Conservation (phyloP, 2,113 vertebrate genomes). For the Poecile atricapillus region DNA sequence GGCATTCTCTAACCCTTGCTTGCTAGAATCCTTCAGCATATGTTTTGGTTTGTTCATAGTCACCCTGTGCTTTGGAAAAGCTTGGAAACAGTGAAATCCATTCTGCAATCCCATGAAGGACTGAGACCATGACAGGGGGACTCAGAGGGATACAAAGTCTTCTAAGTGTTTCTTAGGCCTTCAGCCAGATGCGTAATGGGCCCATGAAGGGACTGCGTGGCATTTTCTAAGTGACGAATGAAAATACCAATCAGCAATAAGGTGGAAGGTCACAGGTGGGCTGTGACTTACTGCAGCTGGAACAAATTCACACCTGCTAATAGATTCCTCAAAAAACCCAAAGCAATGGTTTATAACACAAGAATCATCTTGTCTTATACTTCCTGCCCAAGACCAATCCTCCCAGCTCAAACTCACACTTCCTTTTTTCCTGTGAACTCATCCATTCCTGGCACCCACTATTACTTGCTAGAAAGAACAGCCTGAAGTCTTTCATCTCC, state of each 20-base stretch:
- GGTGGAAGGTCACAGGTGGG: background rate
- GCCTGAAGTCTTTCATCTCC: background rate
- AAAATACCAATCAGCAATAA: background rate
- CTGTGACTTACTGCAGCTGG: background rate
- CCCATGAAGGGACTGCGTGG: accelerated
- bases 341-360: background rate
- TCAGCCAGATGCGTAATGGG: accelerated
- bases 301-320: accelerated
- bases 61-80: background rate
- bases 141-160: background rate
- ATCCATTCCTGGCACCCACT: background rate
- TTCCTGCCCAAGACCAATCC: background rate
- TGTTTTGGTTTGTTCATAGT: background rate
- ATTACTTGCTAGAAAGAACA: background rate
- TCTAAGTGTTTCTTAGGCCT: background rate
- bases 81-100: background rate
- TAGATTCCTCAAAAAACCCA: background rate
- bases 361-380: background rate
- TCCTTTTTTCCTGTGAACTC: background rate
- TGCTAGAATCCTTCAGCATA: accelerated
- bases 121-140: background rate
- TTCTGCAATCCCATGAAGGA: background rate
- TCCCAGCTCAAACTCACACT: background rate
- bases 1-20: background rate
- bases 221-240: background rate